Conservation (phyloP, 2,797 vertebrate species). For the Pangasius macronema region DNA sequence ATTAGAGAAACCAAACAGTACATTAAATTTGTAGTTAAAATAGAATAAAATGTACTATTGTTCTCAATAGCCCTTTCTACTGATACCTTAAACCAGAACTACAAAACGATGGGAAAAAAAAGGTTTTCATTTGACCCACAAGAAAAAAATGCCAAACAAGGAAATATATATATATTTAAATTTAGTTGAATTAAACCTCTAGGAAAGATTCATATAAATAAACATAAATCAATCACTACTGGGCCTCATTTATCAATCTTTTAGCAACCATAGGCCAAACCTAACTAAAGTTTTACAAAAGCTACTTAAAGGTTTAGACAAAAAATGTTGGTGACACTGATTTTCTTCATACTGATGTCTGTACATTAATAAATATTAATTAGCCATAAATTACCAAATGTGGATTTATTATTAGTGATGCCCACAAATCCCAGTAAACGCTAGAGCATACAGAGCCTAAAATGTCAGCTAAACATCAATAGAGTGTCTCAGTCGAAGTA, state of each 20-base stretch:
- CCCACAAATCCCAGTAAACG: background rate
- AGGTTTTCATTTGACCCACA: background rate
- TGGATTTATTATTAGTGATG: background rate
- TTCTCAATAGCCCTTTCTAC: background rate
- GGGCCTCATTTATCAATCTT: background rate
- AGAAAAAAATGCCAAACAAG: background rate
- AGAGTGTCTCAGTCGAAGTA: background rate
- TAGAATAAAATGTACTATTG: background rate
- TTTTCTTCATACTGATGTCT: background rate
- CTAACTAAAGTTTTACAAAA: background rate
- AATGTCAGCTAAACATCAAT: background rate
- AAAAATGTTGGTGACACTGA: background rate
- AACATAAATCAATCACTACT: background rate
- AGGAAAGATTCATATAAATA: background rate
- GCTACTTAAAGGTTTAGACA: background rate
- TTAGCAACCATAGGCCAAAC: background rate
- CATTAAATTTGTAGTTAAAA: background rate
- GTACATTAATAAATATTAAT: background rate
- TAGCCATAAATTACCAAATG: background rate
- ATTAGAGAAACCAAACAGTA: background rate
- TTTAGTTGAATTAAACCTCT: background rate
- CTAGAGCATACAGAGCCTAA: background rate
- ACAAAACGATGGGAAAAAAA: background rate
- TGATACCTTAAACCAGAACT: background rate
- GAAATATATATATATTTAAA: background rate